Percentiles rank a stretch among this genome's conserved stretches.
Evolutionary conservation across 2,797 vertebrate genomes (phyloP).

Genomic region (Anas flavirostris): DNA sequence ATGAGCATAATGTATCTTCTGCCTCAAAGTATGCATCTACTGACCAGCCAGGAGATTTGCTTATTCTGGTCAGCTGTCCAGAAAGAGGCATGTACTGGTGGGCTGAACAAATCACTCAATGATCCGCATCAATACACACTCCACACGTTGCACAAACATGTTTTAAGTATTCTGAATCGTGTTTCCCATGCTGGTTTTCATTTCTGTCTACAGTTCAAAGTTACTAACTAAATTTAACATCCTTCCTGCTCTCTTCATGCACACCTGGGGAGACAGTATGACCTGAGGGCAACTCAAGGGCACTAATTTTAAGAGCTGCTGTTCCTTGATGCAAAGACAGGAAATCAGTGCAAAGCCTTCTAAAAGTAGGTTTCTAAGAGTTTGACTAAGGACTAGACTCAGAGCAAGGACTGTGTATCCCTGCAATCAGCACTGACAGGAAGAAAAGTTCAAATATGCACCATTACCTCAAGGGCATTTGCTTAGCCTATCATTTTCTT

Average conservation of each 20-base stretch:
- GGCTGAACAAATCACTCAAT: not conserved
- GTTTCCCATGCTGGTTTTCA: not conserved
- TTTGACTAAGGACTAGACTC: not conserved
- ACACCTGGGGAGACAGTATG: not conserved
- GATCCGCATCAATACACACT: not conserved
- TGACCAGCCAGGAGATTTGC: not conserved
- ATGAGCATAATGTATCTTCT: not conserved
- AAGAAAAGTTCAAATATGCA: not conserved
- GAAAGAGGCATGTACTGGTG: rapidly evolving
- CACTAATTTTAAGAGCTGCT: not conserved
- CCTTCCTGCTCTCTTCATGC: not conserved
- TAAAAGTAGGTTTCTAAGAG: not conserved
- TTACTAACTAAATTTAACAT: not conserved
- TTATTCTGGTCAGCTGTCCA: not conserved
- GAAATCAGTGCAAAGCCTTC: not conserved
- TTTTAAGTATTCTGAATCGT: not conserved
- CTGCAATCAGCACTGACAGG: not conserved
- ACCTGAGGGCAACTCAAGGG: not conserved
- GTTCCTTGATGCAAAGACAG: not conserved
- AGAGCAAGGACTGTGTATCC: not conserved
- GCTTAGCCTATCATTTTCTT: not conserved
- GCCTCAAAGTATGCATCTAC: not conserved
- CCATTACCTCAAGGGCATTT: no score
- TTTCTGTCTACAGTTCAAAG: not conserved
- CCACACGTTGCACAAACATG: not conserved